Conservation (phyloP, 1,140 invertebrate genomes). For the Uloborus diversus region DNA sequence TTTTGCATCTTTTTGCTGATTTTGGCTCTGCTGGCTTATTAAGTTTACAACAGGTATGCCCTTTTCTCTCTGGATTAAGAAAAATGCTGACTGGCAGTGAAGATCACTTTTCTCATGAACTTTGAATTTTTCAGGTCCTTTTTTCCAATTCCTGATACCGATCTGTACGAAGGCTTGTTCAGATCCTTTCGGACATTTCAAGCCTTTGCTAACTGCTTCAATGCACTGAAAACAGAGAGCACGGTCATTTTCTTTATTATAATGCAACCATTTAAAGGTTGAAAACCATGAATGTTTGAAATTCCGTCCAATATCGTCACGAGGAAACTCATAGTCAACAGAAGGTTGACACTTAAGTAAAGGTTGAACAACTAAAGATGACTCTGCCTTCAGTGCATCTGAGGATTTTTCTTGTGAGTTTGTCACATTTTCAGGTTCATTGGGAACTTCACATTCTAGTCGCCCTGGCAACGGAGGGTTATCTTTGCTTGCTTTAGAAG, state of each 20-base stretch:
- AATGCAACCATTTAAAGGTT: slow-evolving; percentile 10
- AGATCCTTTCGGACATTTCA: not conserved
- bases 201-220: not conserved
- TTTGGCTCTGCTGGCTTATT: not conserved
- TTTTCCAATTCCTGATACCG: slow-evolving; percentile 3
- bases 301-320: not conserved
- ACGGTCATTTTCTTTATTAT: slow-evolving; percentile 8
- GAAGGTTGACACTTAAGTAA: slow-evolving; percentile 28
- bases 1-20: slow-evolving; percentile 11
- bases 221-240: not conserved
- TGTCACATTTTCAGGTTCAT: no score
- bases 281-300: slow-evolving; percentile 27
- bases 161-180: not conserved
- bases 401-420: no score
- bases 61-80: not conserved
- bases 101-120: not conserved
- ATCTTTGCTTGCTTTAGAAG: no score
- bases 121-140: slow-evolving; percentile 8
- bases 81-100: not conserved
- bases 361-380: no score
- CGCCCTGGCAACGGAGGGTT: no score
- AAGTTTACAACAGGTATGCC: not conserved
- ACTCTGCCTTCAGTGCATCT: no score
- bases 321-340: not conserved
- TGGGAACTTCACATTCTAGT: no score